phyloP scores from a whole-genome alignment of 2,113 vertebrate species.

The Regulus satrapa region DNA sequence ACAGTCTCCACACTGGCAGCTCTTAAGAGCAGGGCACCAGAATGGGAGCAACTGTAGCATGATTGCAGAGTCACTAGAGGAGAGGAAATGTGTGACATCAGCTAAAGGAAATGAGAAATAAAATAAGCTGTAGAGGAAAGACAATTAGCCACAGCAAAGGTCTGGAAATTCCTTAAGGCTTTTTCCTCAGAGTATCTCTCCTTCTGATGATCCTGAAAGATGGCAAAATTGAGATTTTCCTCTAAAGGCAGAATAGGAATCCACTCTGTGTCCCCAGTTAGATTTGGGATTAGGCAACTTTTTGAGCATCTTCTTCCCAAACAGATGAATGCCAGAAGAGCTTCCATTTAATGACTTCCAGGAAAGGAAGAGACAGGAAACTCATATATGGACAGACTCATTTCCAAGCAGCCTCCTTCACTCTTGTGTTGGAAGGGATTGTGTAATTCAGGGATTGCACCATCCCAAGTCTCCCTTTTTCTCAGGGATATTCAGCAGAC shows the following conservation, averaged over 20 bases:
- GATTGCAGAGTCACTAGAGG: constrained; percentile 51
- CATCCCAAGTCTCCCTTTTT: background rate
- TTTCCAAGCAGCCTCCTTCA: background rate
- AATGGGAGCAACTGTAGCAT: background rate
- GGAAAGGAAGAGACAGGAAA: background rate
- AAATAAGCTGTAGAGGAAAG: constrained; percentile 14
- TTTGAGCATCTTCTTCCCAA: background rate
- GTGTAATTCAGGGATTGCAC: background rate
- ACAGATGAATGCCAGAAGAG: background rate
- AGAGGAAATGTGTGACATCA: constrained; percentile 56
- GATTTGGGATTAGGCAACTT: background rate
- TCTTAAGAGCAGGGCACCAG: background rate
- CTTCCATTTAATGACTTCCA: background rate
- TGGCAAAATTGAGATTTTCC: background rate
- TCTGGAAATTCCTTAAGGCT: background rate
- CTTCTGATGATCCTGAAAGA: background rate
- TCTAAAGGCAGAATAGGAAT: background rate
- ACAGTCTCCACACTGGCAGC: background rate
- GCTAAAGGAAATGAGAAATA: constrained; percentile 51
- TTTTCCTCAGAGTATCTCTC: background rate
- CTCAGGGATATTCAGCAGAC: background rate
- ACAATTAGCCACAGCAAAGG: background rate
- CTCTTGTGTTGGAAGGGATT: background rate
- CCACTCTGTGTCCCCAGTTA: background rate
- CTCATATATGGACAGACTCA: background rate